phyloP scores from a whole-genome alignment of 2,888 invertebrate genomes.

The Steromphala cineraria region DNA sequence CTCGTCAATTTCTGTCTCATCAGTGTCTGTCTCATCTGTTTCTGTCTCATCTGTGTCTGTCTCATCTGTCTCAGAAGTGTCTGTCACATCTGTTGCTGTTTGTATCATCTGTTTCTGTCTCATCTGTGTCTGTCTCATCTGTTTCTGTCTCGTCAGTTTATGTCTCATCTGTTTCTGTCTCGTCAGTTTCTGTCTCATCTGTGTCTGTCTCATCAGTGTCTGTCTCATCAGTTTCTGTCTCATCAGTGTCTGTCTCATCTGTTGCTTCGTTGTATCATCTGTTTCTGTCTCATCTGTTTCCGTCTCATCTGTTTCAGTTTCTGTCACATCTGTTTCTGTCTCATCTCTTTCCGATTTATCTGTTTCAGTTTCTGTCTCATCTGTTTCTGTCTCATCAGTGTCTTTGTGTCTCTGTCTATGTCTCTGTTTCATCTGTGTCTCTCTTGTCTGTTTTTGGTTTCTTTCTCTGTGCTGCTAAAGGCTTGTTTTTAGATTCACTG shows the following conservation, averaged over 20 bases:
- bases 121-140: background rate
- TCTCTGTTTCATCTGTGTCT: background rate
- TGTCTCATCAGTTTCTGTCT: background rate
- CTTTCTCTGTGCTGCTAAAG: background rate
- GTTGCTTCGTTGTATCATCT: background rate
- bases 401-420: background rate
- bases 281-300: background rate
- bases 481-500: too few relatives aligned
- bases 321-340: background rate
- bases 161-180: too few relatives aligned
- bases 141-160: too few relatives aligned
- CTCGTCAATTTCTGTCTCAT: too few relatives aligned
- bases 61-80: conserved; percentile 1
- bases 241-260: background rate
- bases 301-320: background rate
- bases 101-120: background rate
- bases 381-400: background rate
- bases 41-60: background rate
- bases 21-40: background rate
- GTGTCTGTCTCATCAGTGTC: background rate
- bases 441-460: background rate
- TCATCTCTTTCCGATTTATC: too few relatives aligned
- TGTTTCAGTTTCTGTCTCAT: too few relatives aligned
- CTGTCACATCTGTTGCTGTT: too few relatives aligned
- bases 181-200: background rate